phyloP scores from a whole-genome alignment of 2,113 vertebrate species.

The Alectura lathami region DNA sequence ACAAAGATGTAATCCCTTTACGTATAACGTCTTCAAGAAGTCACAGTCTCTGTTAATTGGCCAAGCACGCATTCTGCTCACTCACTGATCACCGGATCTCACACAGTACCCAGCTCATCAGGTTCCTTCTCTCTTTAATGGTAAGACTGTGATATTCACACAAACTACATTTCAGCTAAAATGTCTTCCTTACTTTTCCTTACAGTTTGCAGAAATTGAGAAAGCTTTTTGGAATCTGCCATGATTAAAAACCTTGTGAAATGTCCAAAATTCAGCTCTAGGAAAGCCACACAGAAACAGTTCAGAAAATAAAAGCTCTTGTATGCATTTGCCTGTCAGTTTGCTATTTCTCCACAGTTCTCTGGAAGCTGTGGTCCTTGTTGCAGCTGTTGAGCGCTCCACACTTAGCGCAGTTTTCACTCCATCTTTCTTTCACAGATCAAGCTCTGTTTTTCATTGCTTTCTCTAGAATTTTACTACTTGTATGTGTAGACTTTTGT shows the following conservation, averaged over 20 bases:
- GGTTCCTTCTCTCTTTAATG: not conserved
- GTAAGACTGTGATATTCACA: not conserved
- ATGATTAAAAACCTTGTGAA: not conserved
- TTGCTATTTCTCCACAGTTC: not conserved
- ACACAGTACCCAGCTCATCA: not conserved
- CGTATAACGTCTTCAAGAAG: not conserved
- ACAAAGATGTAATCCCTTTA: constrained; percentile 16
- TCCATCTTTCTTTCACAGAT: not conserved
- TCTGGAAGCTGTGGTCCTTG: not conserved
- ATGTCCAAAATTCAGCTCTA: not conserved
- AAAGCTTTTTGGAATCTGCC: not conserved
- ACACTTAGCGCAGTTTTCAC: not conserved
- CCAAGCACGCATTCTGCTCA: not conserved
- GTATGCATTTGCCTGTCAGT: not conserved
- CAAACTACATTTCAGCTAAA: not conserved
- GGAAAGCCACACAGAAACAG: not conserved
- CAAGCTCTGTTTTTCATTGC: not conserved
- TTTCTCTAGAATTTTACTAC: not conserved
- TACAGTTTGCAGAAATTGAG: not conserved
- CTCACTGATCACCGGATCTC: not conserved
- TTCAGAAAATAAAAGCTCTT: not conserved
- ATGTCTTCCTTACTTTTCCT: not conserved
- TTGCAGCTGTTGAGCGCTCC: not conserved
- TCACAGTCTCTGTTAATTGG: not conserved
- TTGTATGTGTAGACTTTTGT: not conserved